Evolutionary conservation across 2,888 invertebrate genomes (phyloP).

Genomic region (Drosophila neutralis): DNA sequence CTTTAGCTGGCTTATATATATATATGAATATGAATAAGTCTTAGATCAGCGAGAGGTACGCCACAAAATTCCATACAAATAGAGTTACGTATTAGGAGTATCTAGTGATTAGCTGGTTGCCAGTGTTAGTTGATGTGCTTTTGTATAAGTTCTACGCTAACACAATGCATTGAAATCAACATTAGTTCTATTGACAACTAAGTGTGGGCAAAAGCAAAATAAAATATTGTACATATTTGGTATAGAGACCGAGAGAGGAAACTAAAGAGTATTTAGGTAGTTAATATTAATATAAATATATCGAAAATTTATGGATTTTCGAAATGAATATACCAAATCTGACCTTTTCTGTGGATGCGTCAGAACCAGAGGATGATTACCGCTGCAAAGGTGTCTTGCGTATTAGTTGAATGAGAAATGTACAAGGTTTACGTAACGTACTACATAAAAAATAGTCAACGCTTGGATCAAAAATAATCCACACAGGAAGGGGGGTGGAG

Average conservation of each 20-base stretch:
- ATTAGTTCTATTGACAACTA: constrained; percentile 34
- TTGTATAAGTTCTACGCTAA: constrained; percentile 30
- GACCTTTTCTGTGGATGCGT: constrained; percentile 84
- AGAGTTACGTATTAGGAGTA: constrained; percentile 2
- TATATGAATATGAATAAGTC: neutral
- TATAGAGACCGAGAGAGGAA: constrained; percentile 21
- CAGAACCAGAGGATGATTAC: constrained; percentile 83
- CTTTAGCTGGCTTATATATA: neutral
- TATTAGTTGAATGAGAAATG: constrained; percentile 51
- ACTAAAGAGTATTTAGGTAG: constrained; percentile 15
- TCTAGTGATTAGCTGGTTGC: constrained; percentile 26
- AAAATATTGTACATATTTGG: constrained; percentile 9
- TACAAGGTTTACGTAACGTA: constrained; percentile 11
- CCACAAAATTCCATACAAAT: neutral
- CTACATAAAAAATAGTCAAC: constrained; percentile 13
- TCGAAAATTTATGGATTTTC: constrained; percentile 18
- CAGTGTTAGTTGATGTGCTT: constrained; percentile 37
- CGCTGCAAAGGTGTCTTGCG: constrained; percentile 83
- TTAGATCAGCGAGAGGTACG: constrained; percentile 3
- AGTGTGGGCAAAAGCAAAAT: constrained; percentile 22
- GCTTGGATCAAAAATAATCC: constrained; percentile 1
- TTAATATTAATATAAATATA: constrained; percentile 21
- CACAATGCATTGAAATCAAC: constrained; percentile 41
- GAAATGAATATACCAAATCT: constrained; percentile 68
- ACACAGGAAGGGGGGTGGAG: neutral